Base-by-base conservation (phyloP, 2,888 invertebrate genomes). In the Oscheius sp. region DNA sequence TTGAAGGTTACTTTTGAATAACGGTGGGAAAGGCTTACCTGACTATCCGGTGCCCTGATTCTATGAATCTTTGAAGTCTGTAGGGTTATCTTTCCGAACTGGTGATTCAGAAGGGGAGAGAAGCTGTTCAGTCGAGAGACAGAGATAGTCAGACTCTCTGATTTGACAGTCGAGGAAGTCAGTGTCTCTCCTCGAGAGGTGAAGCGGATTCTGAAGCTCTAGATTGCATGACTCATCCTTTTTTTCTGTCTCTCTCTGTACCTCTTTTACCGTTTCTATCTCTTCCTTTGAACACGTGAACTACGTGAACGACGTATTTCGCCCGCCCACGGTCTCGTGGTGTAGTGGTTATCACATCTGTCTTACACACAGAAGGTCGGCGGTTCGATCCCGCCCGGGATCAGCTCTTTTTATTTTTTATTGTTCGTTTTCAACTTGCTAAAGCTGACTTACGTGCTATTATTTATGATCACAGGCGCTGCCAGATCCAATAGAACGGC, bases 11-110 rank as follows among this genome's bases (percentile, higher is more conserved):
- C 13, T 21, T 4, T 32, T 3, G 32, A 5, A 13, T n/a, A 33
- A 35, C 10, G 33, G 33, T 63, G 11, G 10, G 13, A 50, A 10
- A 9, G 7, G 59, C 2, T 2, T 37, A 68, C 68, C 55, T 68
- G 68, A n/a, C 37, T n/a, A 21, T 68, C 68, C n/a, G 68, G 37
- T 1, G 68, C 68, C 37, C 53, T 53, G n/a, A 68, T n/a, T 37
- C 33, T 53, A 13, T 37, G 13, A 7, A 68, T 68, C 53, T 55
- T 68, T 55, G 68, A 53, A 5, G 21, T 53, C 5, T n/a, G 29
- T 5, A 68, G 21, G 13, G 32, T 53, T 11, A 68, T 68, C 55
- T 55, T 68, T 35, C 42, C 33, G 29, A 68, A 68, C 51, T 55
- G 53, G n/a, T 37, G 10, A 55, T 68, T 53, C 2, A 68, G n/a